Evolutionary conservation across 2,113 vertebrate genomes (phyloP).

Genomic region (Ibidorhyncha struthersii): DNA sequence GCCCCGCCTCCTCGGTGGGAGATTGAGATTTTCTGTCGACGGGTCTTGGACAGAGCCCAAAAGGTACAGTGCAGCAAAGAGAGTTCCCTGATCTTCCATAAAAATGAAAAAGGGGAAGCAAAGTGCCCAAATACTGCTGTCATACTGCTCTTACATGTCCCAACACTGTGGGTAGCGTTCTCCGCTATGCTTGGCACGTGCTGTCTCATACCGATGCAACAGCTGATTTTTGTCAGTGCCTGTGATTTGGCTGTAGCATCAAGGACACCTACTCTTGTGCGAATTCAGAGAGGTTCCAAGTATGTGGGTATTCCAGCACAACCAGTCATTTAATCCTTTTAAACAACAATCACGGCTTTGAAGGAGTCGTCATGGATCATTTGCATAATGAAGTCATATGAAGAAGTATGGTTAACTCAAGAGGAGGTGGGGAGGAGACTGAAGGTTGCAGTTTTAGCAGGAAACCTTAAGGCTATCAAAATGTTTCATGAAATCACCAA

Average conservation of each 20-base stretch:
- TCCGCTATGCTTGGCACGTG: rapidly evolving
- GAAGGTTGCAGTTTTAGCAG: not conserved
- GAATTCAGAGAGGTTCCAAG: not conserved
- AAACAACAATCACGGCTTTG: not conserved
- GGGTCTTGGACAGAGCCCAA: not conserved
- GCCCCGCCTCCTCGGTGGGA: rapidly evolving
- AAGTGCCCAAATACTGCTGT: not conserved
- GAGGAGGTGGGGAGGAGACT: slow-evolving; percentile 26
- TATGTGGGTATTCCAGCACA: not conserved
- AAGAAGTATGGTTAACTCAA: slow-evolving; percentile 12
- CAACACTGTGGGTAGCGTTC: not conserved
- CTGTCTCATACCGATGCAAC: not conserved
- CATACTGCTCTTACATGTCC: not conserved
- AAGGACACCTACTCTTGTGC: not conserved
- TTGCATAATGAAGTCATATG: not conserved
- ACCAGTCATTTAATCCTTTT: not conserved
- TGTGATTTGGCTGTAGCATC: not conserved
- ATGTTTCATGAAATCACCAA: slow-evolving; percentile 41
- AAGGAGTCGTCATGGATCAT: not conserved
- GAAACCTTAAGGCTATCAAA: slow-evolving; percentile 53
- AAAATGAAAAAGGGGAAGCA: not conserved
- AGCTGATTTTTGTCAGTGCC: not conserved
- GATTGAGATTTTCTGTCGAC: not conserved
- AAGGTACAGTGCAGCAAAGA: not conserved
- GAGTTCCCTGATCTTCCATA: not conserved